Conservation (phyloP, 2,113 vertebrate species). For the Triplophysa tibetana region DNA sequence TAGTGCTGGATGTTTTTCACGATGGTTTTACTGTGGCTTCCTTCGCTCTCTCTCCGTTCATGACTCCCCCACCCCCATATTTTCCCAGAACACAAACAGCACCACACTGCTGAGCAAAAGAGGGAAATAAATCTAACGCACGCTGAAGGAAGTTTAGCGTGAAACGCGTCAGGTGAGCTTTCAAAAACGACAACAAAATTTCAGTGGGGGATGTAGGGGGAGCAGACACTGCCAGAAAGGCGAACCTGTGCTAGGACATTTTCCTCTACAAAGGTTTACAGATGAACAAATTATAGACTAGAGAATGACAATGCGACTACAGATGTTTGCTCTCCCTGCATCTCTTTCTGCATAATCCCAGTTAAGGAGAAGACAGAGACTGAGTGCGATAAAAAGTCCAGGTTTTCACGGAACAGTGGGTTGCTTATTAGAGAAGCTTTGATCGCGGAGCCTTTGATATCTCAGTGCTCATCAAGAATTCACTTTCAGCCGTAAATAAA, state of each 20-base stretch:
- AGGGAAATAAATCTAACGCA: slow-evolving; percentile 42
- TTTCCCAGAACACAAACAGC: slow-evolving; percentile 37
- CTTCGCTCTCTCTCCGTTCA: background rate
- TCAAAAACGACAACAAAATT: slow-evolving; percentile 59
- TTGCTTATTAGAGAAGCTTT: slow-evolving; percentile 99
- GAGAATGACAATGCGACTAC: slow-evolving; percentile 89
- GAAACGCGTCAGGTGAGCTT: slow-evolving; percentile 49
- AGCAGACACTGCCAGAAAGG: slow-evolving; percentile 66
- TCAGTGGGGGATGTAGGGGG: slow-evolving; percentile 57
- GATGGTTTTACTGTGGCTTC: slow-evolving; percentile 27
- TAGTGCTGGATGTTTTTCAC: slow-evolving; percentile 12
- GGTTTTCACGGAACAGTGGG: slow-evolving; percentile 88
- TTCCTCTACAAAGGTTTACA: slow-evolving; percentile 84
- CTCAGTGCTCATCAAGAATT: slow-evolving; percentile 99
- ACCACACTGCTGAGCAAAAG: slow-evolving; percentile 17
- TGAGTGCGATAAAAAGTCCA: slow-evolving; percentile 83
- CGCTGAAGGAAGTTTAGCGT: slow-evolving; percentile 33
- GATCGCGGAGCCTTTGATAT: slow-evolving; percentile 98
- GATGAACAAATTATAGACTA: slow-evolving; percentile 91
- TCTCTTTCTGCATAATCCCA: slow-evolving; percentile 79
- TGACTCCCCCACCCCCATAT: background rate
- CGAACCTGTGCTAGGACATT: slow-evolving; percentile 69
- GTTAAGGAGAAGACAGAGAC: slow-evolving; percentile 73
- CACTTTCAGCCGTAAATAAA: slow-evolving; percentile 99
- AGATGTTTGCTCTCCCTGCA: slow-evolving; percentile 90